Conservation (phyloP, 2,888 invertebrate genomes). For the Belgica antarctica region DNA sequence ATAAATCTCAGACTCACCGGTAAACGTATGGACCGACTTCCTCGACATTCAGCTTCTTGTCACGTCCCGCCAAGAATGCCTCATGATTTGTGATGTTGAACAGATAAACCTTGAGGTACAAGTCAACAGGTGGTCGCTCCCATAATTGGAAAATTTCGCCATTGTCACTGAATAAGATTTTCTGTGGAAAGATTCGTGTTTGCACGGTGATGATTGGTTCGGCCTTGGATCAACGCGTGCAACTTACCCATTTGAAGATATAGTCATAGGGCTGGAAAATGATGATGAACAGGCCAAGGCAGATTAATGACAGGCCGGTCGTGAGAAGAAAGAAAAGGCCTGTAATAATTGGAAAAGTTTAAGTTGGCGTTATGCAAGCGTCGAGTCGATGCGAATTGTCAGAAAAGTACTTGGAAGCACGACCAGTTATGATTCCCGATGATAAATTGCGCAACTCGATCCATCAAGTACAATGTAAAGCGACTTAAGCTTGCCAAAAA, state of each 20-base stretch:
- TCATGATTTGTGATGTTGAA: slow-evolving; percentile 83
- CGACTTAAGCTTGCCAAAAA: not conserved
- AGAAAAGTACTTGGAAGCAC: not conserved
- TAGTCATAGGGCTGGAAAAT: slow-evolving; percentile 71
- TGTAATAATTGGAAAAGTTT: slow-evolving; percentile 52
- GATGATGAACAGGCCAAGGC: slow-evolving; percentile 65
- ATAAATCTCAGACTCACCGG: slow-evolving; percentile 61
- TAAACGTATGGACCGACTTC: slow-evolving; percentile 88
- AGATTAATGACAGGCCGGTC: slow-evolving; percentile 66
- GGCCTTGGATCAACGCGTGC: not conserved
- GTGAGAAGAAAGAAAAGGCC: slow-evolving; percentile 70
- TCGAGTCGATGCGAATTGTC: not conserved
- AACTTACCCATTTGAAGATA: slow-evolving; percentile 69
- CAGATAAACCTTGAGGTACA: slow-evolving; percentile 73
- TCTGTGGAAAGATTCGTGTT: slow-evolving; percentile 58
- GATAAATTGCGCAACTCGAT: not conserved
- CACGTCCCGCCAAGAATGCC: slow-evolving; percentile 70
- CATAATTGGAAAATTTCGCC: slow-evolving; percentile 83
- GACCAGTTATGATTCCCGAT: not conserved
- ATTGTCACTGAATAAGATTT: slow-evolving; percentile 68
- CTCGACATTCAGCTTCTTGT: slow-evolving; percentile 69
- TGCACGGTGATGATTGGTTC: not conserved
- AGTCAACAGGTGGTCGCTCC: slow-evolving; percentile 74
- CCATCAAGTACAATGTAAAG: no score
- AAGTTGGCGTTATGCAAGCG: not conserved